phyloP scores from a whole-genome alignment of 2,113 vertebrate species.

The Planiliza haematocheilus region DNA sequence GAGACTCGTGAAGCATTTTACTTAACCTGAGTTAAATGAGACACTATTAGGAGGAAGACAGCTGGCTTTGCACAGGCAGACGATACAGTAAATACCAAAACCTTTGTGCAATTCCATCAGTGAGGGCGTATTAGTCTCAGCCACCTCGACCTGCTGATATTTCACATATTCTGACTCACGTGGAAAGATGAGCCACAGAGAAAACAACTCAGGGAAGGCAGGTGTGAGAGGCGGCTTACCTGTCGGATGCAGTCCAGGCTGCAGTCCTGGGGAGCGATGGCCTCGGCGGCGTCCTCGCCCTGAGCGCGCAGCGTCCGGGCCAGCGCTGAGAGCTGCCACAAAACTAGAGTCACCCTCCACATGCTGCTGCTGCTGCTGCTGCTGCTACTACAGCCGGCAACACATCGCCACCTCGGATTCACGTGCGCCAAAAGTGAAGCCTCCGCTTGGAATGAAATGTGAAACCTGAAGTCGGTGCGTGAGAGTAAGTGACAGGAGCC shows the following conservation, averaged over 20 bases:
- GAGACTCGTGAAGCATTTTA: too few relatives aligned
- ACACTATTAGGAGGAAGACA: too few relatives aligned
- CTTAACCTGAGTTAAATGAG: too few relatives aligned
- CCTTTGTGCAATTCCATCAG: too few relatives aligned
- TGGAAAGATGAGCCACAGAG: too few relatives aligned
- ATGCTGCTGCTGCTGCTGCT: slow-evolving; percentile 46
- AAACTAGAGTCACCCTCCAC: slow-evolving; percentile 52
- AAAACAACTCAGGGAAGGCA: background rate
- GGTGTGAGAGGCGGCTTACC: slow-evolving; percentile 52
- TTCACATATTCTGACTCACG: too few relatives aligned
- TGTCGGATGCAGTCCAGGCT: slow-evolving; percentile 75
- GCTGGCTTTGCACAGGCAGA: too few relatives aligned
- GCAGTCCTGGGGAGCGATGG: slow-evolving; percentile 73
- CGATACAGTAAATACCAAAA: too few relatives aligned
- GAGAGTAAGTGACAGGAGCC: slow-evolving; percentile 10
- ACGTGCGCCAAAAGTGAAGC: background rate
- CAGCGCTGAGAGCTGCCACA: slow-evolving; percentile 31
- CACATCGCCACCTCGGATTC: background rate
- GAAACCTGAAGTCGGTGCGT: background rate
- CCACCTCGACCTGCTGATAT: too few relatives aligned
- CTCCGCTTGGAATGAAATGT: too few relatives aligned
- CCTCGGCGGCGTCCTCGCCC: background rate
- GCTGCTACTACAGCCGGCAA: slow-evolving; percentile 36
- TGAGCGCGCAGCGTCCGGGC: slow-evolving; percentile 10
- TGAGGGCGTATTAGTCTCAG: too few relatives aligned